These are phyloP conservation scores for Brachionus rubens DNA, from an alignment of 1,140 invertebrate species.

Conservation along the genomic window DNA sequence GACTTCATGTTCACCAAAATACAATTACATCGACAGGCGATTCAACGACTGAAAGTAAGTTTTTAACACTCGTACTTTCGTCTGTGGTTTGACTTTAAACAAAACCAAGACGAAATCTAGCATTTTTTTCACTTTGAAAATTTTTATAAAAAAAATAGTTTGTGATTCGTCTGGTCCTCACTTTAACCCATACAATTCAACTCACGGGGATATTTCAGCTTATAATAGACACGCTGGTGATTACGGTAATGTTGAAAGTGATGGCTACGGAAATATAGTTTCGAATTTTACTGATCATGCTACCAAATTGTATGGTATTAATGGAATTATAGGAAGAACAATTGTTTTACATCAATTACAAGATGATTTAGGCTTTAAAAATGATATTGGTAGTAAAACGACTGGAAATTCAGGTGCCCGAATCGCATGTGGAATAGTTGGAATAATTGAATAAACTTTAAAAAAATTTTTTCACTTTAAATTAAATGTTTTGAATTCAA, in stretches of 20 bases:
- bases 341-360: constrained; percentile 75
- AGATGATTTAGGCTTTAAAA: constrained; percentile 81
- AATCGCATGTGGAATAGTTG: constrained; percentile 92
- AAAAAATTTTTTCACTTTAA: no score
- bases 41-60: no score
- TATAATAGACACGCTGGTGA: constrained; percentile 77
- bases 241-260: constrained; percentile 73
- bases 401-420: constrained; percentile 95
- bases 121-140: no score
- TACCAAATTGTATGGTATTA: constrained; percentile 71
- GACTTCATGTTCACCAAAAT: no score
- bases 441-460: constrained; percentile 64
- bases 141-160: no score
- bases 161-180: constrained; percentile 46
- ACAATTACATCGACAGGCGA: no score
- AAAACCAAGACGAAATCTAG: no score
- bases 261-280: constrained; percentile 56
- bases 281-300: constrained; percentile 66
- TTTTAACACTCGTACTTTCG: no score
- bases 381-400: constrained; percentile 84
- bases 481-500: no score
- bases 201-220: constrained; percentile 50
- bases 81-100: no score
- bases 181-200: neutral
- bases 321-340: constrained; percentile 62